Percentiles rank a stretch among this genome's conserved stretches.
phyloP scores from a whole-genome alignment of 2,888 invertebrate species.

The Cataglyphis altisquamis region DNA sequence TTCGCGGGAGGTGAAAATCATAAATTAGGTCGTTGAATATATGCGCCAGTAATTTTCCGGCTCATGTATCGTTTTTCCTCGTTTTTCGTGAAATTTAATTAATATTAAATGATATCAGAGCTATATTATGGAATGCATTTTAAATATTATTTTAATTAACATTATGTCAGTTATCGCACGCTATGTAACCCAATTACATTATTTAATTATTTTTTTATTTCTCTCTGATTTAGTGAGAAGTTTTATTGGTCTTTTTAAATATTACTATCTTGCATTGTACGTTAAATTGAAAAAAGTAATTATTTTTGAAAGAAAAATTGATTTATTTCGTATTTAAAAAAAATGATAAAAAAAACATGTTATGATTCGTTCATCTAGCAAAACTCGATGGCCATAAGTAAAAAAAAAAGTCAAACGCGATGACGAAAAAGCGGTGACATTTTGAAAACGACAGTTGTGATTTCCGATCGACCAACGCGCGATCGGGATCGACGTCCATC shows the following conservation, averaged over 20 bases:
- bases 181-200: neutral
- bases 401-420: neutral
- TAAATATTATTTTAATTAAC: constrained; percentile 34
- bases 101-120: constrained; percentile 37
- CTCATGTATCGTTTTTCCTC: constrained; percentile 21
- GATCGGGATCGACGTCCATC: constrained; percentile 42
- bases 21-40: constrained; percentile 43
- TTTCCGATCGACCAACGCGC: constrained; percentile 26
- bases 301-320: neutral
- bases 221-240: neutral
- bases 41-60: constrained; percentile 30
- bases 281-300: neutral
- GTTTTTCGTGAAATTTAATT: constrained; percentile 26
- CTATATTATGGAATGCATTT: neutral
- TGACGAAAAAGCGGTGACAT: constrained; percentile 25
- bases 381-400: neutral
- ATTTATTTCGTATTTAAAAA: neutral
- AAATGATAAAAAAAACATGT: neutral
- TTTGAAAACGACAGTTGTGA: constrained; percentile 40
- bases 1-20: neutral
- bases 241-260: neutral
- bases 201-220: neutral
- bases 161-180: neutral
- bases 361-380: neutral
- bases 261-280: neutral